phyloP scores from a whole-genome alignment of 2,888 invertebrate genomes.

The Tenthredo distinguenda region DNA sequence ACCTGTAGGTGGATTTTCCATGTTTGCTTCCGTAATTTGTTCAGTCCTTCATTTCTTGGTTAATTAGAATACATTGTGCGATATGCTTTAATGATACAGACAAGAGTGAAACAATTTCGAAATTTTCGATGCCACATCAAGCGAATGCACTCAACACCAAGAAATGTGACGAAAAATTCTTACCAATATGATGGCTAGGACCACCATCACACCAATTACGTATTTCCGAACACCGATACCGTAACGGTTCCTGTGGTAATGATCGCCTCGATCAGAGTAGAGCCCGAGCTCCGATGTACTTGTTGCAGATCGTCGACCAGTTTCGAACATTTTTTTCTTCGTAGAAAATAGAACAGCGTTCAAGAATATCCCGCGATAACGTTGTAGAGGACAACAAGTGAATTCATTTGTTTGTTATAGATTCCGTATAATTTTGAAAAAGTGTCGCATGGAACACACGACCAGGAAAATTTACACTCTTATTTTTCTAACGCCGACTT shows the following conservation, averaged over 20 bases:
- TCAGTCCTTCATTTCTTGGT: neutral
- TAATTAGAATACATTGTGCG: neutral
- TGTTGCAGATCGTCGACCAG: conserved; percentile 73
- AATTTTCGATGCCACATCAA: neutral
- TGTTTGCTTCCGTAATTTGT: conserved; percentile 8
- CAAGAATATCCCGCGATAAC: conserved; percentile 43
- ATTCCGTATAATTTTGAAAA: neutral
- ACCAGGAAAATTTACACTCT: neutral
- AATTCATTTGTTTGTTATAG: conserved; percentile 31
- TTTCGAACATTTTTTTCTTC: conserved; percentile 69
- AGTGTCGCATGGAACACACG: neutral
- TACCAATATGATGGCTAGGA: conserved; percentile 73
- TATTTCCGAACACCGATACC: conserved; percentile 70
- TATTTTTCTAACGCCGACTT: neutral
- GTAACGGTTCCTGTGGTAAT: conserved; percentile 70
- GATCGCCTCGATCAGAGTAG: conserved; percentile 74
- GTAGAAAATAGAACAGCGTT: conserved; percentile 20
- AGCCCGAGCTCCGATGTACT: conserved; percentile 76
- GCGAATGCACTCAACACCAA: neutral
- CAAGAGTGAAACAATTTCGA: neutral
- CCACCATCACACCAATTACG: conserved; percentile 74
- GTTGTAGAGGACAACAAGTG: conserved; percentile 28
- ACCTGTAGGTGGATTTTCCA: neutral
- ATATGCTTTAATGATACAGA: neutral
- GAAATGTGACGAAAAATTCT: conserved; percentile 56